These are phyloP conservation scores for Todus mexicanus DNA, from an alignment of 2,797 vertebrate species.

Conservation along the genomic window DNA sequence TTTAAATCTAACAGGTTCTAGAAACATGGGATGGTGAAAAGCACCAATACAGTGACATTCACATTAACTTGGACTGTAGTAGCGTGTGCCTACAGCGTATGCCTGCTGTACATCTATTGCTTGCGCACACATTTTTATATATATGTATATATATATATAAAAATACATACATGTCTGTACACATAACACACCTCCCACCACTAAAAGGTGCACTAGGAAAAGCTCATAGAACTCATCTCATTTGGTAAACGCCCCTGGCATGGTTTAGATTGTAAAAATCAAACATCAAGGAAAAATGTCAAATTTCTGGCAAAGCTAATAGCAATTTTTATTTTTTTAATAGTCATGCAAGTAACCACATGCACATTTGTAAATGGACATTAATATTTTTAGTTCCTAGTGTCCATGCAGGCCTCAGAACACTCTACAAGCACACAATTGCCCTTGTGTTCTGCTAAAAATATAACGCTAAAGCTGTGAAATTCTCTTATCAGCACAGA, in stretches of 20 bases:
- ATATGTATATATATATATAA: not conserved
- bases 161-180: rapidly evolving
- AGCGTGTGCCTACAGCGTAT: not conserved
- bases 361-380: not conserved
- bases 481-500: not conserved
- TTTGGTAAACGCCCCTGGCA: not conserved
- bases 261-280: not conserved
- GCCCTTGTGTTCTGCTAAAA: not conserved
- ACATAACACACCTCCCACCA: not conserved
- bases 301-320: not conserved
- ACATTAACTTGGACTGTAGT: not conserved
- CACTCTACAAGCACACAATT: not conserved
- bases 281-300: not conserved
- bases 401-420: not conserved
- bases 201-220: not conserved
- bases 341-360: not conserved
- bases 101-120: not conserved
- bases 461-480: not conserved
- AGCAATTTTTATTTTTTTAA: not conserved
- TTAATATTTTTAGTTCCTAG: not conserved
- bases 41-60: not conserved
- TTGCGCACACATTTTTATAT: not conserved
- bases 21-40: not conserved
- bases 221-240: not conserved
- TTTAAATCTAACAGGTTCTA: not conserved